These are phyloP conservation scores for Gavia stellata DNA, from an alignment of 2,113 vertebrate genomes.

Conservation along the genomic window DNA sequence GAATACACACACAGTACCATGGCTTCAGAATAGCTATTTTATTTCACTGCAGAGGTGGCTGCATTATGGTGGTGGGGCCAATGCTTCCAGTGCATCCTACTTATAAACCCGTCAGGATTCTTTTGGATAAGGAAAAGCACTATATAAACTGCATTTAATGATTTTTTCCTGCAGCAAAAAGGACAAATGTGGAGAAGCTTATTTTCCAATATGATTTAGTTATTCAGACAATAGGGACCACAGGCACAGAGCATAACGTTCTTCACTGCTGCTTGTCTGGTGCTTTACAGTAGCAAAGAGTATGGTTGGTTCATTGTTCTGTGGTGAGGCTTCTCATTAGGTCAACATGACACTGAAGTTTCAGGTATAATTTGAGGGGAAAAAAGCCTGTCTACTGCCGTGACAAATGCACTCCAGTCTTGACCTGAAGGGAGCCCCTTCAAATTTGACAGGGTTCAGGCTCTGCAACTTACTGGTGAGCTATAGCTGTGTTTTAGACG, in stretches of 20 bases:
- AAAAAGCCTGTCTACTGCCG: neutral
- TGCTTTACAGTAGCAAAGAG: neutral
- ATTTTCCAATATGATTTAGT: neutral
- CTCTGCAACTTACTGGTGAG: neutral
- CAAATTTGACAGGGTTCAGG: neutral
- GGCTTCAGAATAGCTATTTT: neutral
- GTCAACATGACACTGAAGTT: neutral
- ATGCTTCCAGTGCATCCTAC: neutral
- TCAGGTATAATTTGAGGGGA: no score
- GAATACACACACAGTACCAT: no score
- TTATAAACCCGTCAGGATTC: neutral
- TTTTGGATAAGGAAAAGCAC: neutral
- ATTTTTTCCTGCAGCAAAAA: neutral
- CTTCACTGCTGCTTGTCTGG: neutral
- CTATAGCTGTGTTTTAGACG: neutral
- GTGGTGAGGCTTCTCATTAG: neutral
- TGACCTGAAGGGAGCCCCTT: neutral
- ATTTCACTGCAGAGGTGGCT: neutral
- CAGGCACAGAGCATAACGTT: neutral
- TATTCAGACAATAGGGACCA: neutral
- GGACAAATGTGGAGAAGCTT: neutral
- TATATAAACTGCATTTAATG: neutral
- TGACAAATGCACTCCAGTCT: neutral
- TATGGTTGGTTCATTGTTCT: rapidly evolving
- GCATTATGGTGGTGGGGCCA: neutral